phyloP scores from a whole-genome alignment of 2,888 invertebrate species.

The Eudemis profundana region DNA sequence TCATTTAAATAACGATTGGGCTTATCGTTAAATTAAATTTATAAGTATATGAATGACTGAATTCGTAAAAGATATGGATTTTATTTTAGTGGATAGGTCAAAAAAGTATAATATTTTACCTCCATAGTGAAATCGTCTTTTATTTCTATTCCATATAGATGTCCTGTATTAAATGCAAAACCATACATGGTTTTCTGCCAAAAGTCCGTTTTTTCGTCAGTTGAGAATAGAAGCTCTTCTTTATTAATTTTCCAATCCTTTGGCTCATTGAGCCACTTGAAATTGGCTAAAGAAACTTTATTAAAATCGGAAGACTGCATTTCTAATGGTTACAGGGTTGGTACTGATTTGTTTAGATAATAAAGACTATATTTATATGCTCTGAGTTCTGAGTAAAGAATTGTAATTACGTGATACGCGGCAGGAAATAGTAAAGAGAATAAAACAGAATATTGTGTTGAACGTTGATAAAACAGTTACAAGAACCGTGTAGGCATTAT shows the following conservation, averaged over 20 bases:
- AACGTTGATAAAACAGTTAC: neutral
- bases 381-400: neutral
- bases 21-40: no score
- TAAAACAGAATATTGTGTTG: neutral
- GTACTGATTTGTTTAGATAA: neutral
- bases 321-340: neutral
- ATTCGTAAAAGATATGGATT: no score
- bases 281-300: constrained; percentile 52
- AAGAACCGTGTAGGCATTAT: neutral
- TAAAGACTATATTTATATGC: constrained; percentile 1
- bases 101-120: constrained; percentile 53
- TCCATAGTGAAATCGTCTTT: constrained; percentile 66
- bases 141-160: constrained; percentile 64
- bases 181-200: constrained; percentile 74
- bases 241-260: constrained; percentile 56
- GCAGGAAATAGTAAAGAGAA: constrained; percentile 11
- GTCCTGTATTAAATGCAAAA: constrained; percentile 66
- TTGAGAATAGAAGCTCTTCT: constrained; percentile 58
- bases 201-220: constrained; percentile 70
- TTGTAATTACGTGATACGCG: neutral
- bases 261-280: constrained; percentile 72
- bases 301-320: constrained; percentile 45
- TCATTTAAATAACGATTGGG: no score
- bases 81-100: no score
- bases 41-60: no score